phyloP scores from a whole-genome alignment of 2,113 vertebrate genomes.

The Zingel zingel region DNA sequence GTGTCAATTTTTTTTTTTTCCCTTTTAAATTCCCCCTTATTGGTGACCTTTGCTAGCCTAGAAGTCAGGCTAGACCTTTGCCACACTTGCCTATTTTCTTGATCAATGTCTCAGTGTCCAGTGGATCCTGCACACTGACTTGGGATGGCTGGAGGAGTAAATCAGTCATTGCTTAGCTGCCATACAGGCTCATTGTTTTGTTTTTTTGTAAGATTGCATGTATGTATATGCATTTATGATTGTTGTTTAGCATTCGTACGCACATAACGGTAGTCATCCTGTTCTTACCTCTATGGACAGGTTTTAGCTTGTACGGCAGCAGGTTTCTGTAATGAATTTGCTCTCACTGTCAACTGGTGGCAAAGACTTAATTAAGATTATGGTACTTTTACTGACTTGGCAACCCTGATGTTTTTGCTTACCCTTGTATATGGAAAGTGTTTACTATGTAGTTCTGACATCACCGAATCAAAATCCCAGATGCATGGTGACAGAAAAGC shows the following conservation, averaged over 20 bases:
- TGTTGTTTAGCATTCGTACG: background rate
- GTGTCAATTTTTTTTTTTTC: no score
- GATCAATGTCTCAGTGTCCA: background rate
- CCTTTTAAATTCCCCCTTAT: no score
- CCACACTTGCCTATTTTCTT: no score
- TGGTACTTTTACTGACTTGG: background rate
- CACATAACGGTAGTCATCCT: background rate
- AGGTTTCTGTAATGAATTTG: background rate
- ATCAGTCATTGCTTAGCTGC: background rate
- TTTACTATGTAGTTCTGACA: no score
- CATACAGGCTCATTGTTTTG: background rate
- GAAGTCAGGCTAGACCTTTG: no score
- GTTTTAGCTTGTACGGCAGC: background rate
- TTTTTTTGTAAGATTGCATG: background rate
- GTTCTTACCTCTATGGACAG: background rate
- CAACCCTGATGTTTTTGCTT: background rate
- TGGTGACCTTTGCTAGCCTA: no score
- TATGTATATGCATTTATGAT: background rate
- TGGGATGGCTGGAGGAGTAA: background rate
- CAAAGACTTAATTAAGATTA: background rate
- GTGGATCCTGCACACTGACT: background rate
- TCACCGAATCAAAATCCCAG: no score
- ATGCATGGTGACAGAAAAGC: no score
- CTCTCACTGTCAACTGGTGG: background rate
- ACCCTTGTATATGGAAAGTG: no score